Evolutionary conservation across 2,113 vertebrate species (phyloP), one percentile per base, ranked within the genome.

Genomic region (Paramisgurnus dabryanus): DNA sequence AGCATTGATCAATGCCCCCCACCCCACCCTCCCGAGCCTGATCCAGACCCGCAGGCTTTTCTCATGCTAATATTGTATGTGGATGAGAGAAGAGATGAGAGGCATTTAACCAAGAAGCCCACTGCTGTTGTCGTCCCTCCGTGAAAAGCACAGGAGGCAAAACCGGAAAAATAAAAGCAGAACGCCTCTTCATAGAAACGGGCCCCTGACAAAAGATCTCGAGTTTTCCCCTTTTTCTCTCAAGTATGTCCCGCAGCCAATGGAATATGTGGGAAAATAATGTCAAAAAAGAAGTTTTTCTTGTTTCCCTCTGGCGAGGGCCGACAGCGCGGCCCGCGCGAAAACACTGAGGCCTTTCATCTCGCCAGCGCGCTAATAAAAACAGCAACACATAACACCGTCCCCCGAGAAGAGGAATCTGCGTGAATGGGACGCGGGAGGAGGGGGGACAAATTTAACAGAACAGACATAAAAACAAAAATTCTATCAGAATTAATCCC

Each of bases 191-290:
- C 89, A 89, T 87, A 87, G 87, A 89, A 85, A 86, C 76, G 81
- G 79, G 39, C 60, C 84, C 77, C 66, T 58, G n/a, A 77, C 77
- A 85, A 84, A 85, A 80, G 82, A 85, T 84, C 83, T 86, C 84
- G 85, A 87, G 86, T 86, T 90, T 89, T 85, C 88, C 86, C 86
- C 53, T 90, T 91, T 92, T 86, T 89, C 90, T 92, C 89, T 91
- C 82, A 55, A 92, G 92, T 90, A 87, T 65, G 80, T 88, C 86
- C 87, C 87, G 80, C 67, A 91, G 90, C 89, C 90, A 92, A 87
- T 90, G 89, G 91, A 93, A 87, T 88, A 90, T 75, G 91, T 93
- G 93, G 92, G 93, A 94, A 94, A 95, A 94, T 91, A 80, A 92
- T 86, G 89, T 91, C 88, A 90, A 90, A 91, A 89, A 91, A 92